Evolutionary conservation across 2,888 invertebrate genomes (phyloP).

Genomic region (Mimas tiliae): DNA sequence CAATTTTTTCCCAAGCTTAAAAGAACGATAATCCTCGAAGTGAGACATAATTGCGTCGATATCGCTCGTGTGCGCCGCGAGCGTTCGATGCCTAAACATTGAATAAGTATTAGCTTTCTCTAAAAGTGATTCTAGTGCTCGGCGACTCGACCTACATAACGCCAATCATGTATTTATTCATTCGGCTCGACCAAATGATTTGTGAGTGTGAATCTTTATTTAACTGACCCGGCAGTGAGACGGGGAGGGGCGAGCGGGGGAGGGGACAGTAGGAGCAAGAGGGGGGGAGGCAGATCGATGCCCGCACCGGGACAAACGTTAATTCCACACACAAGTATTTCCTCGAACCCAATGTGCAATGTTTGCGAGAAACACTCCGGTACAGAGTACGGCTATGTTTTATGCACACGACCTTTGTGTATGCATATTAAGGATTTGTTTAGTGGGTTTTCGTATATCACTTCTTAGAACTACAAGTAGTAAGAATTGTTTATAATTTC

Average conservation of each 20-base stretch:
- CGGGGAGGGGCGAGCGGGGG: neutral
- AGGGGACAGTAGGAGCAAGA: neutral
- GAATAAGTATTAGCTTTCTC: neutral
- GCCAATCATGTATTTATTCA: slow-evolving; percentile 22
- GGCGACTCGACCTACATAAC: neutral
- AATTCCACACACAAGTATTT: slow-evolving; percentile 22
- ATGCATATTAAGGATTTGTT: neutral
- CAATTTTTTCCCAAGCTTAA: neutral
- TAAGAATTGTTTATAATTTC: no score
- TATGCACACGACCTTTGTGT: slow-evolving; percentile 1
- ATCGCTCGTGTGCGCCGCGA: neutral
- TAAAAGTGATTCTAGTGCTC: neutral
- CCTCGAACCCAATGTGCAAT: slow-evolving; percentile 7
- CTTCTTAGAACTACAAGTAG: neutral
- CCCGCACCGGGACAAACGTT: slow-evolving; percentile 21
- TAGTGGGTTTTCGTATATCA: neutral
- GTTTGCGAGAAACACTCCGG: neutral
- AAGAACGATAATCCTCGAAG: neutral
- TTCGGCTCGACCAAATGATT: slow-evolving; percentile 21
- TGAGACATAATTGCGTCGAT: neutral
- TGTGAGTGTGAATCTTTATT: slow-evolving; percentile 25
- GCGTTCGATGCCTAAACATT: neutral
- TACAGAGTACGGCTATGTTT: neutral
- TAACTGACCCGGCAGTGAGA: slow-evolving; percentile 2
- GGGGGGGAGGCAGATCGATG: slow-evolving; percentile 5